Evolutionary conservation across 2,113 vertebrate species (phyloP), one percentile per base, ranked within the genome.

Genomic region (Xiphophorus hellerii): DNA sequence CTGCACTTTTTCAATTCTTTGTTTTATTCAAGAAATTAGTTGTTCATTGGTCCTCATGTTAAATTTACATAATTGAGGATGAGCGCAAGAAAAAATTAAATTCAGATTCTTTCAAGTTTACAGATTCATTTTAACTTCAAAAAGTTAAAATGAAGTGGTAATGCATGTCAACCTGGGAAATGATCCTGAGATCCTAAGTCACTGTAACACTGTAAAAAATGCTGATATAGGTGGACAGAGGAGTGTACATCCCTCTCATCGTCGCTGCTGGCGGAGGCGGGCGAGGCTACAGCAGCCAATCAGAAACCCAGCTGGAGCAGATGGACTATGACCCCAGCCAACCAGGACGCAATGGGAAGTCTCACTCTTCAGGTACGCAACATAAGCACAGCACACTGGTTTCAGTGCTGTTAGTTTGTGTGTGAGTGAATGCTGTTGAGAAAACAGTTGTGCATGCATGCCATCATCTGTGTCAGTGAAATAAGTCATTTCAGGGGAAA

Each of bases 181-280:
- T 61, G 15, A 17, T 14, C 29, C 62, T 9, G 30, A 31, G 15
- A 63, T 58, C 22, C 64, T 25, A 7, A 62, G 25, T 30, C 5
- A 20, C n/a, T 29, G 3, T 1, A 31, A 4, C 17, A 11, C n/a
- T 44, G n/a, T 69, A 11, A 22, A 28, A 66, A 62, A 37, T 60
- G 14, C 73, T 80, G 63, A 79, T 91, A 82, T 92, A 99, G 97
- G 94, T 98, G 94, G 94, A 96, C 78, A 96, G 95, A 0, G 95
- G 92, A 11, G 91, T 94, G 66, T 94, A 95, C 0, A 82, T 95
- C 61, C 97, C 97, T 54, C 93, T 99, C 85, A 94, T 99, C 90
- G 95, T 99, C 73, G 98, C 97, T 65, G 98, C 97, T 27, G 98
- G 98, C 3, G 98, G 97, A 74, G 98, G 98, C 2, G 98, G 98